These are phyloP conservation scores for Salticus scenicus DNA, from an alignment of 2,888 invertebrate genomes.

Conservation along the genomic window DNA sequence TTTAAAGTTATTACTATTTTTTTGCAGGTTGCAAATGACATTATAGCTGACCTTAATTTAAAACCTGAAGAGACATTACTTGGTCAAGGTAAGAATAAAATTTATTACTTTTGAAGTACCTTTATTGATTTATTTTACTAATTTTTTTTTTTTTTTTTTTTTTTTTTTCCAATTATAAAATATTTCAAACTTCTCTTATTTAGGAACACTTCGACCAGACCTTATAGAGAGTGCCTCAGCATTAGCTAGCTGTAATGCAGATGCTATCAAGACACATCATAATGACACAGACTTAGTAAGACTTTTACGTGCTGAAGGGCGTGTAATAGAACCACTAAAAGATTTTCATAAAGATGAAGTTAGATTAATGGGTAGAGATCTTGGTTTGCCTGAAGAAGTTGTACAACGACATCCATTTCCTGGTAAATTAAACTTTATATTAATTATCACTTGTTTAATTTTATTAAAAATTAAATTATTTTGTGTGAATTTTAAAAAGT, in stretches of 20 bases:
- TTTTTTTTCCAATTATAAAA: neutral
- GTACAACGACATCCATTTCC: slow-evolving; percentile 98
- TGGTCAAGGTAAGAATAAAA: slow-evolving; percentile 83
- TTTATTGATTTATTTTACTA: too few species aligned
- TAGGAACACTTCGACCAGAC: slow-evolving; percentile 94
- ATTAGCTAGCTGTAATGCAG: slow-evolving; percentile 88
- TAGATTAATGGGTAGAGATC: slow-evolving; percentile 88
- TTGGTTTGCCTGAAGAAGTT: slow-evolving; percentile 89
- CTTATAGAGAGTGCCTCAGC: slow-evolving; percentile 97
- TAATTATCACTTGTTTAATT: too few species aligned
- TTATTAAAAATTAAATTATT: too few species aligned
- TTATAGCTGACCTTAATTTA: slow-evolving; percentile 89
- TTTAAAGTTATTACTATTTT: neutral
- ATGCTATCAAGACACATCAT: slow-evolving; percentile 99
- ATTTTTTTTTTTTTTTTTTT: too few species aligned
- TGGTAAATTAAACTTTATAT: slow-evolving; percentile 78
- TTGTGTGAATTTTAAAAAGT: too few species aligned
- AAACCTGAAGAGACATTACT: slow-evolving; percentile 94
- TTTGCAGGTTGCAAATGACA: slow-evolving; percentile 86
- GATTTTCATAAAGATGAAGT: slow-evolving; percentile 99
- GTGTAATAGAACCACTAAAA: slow-evolving; percentile 97
- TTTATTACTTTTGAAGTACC: too few species aligned
- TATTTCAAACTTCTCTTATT: neutral
- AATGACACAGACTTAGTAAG: slow-evolving; percentile 97
- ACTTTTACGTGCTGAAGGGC: slow-evolving; percentile 82